Percentiles rank a stretch among this genome's conserved stretches.
Conservation (phyloP, 2,888 invertebrate genomes). For the Nipponacmea schrenckii region DNA sequence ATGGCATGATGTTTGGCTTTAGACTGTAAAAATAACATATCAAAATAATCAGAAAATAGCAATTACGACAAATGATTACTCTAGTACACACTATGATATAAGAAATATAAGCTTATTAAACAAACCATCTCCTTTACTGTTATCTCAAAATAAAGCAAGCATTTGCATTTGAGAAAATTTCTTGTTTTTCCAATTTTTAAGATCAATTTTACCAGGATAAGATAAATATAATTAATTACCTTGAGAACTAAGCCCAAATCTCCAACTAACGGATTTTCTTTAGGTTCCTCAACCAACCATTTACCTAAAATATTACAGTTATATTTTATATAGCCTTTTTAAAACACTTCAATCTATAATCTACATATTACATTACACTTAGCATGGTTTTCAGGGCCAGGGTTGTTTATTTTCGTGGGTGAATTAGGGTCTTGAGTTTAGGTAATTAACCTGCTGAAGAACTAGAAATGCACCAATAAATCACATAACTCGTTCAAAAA, state of each 20-base stretch:
- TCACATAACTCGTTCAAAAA: too few species aligned
- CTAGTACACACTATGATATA: too few species aligned
- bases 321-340: too few species aligned
- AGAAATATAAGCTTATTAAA: constrained; percentile 3
- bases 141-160: background rate
- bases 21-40: constrained; percentile 70
- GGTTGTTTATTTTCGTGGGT: too few species aligned
- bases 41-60: background rate
- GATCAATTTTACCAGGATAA: too few species aligned
- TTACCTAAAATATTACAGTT: constrained; percentile 68
- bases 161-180: background rate
- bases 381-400: too few species aligned
- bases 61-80: background rate
- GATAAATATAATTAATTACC: constrained; percentile 42
- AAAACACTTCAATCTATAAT: too few species aligned
- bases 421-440: too few species aligned
- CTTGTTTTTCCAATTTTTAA: constrained; percentile 1
- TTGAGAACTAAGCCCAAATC: constrained; percentile 90
- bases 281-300: constrained; percentile 81
- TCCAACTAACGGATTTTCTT: constrained; percentile 80
- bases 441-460: too few species aligned
- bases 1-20: constrained; percentile 98
- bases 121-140: background rate
- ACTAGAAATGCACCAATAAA: too few species aligned
- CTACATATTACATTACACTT: too few species aligned